Evolutionary conservation across 2,888 invertebrate species (phyloP).

Genomic region (Plemyria rubiginata): DNA sequence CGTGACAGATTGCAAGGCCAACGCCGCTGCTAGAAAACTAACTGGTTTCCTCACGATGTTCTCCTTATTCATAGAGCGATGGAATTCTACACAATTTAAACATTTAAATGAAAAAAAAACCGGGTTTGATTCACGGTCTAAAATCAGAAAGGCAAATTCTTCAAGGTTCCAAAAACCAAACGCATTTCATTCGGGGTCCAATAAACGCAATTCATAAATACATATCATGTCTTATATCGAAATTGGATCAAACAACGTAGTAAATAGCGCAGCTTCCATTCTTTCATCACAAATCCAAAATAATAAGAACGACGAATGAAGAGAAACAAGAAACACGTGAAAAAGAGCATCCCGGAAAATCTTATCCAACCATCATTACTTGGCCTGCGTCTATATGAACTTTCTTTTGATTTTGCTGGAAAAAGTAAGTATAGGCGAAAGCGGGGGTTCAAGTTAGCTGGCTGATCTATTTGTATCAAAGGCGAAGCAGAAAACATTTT

Average conservation of each 20-base stretch:
- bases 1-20: no score
- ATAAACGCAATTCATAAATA: not conserved
- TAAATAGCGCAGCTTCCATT: constrained; percentile 33
- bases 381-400: constrained; percentile 34
- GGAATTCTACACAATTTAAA: no score
- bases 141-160: no score
- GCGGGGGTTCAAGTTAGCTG: constrained; percentile 43
- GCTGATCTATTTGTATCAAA: constrained; percentile 50
- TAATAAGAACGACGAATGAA: constrained; percentile 60
- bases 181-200: not conserved
- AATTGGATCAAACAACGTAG: not conserved
- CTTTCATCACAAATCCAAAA: constrained; percentile 53
- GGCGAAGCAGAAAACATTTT: constrained; percentile 52
- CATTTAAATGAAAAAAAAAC: no score
- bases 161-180: not conserved
- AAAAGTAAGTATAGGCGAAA: constrained; percentile 15
- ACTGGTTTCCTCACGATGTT: no score
- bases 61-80: no score
- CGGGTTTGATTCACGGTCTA: no score
- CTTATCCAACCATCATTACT: constrained; percentile 47
- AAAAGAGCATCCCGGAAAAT: constrained; percentile 61
- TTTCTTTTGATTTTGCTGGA: constrained; percentile 4
- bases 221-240: not conserved
- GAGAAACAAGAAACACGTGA: constrained; percentile 46
- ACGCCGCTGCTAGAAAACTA: no score